phyloP scores from a whole-genome alignment of 2,797 vertebrate species.

The Zalophus californianus region DNA sequence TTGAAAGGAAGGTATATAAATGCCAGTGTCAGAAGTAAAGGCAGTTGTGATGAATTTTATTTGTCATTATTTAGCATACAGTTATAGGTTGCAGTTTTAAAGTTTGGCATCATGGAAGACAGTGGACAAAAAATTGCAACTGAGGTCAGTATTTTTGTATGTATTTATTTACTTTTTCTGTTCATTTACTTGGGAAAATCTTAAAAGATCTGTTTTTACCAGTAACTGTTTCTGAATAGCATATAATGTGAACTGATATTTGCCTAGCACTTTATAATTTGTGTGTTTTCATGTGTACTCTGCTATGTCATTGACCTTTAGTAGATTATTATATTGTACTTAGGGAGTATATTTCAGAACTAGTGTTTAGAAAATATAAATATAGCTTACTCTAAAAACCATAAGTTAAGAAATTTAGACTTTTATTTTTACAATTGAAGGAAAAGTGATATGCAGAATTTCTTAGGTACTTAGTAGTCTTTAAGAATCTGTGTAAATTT shows the following conservation, averaged over 20 bases:
- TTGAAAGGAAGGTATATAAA: neutral
- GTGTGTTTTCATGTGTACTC: neutral
- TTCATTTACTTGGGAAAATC: constrained; percentile 49
- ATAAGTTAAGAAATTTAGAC: constrained; percentile 9
- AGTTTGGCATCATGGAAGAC: constrained; percentile 49
- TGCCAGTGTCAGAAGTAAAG: neutral
- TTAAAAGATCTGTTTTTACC: neutral
- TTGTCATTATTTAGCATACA: neutral
- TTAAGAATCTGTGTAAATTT: constrained; percentile 23
- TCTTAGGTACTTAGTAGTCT: neutral
- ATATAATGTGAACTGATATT: neutral
- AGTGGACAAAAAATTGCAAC: constrained; percentile 41
- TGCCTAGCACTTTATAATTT: neutral
- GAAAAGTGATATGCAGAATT: constrained; percentile 49
- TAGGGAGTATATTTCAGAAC: neutral
- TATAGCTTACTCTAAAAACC: constrained; percentile 1
- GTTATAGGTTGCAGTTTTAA: constrained; percentile 1
- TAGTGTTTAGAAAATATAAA: constrained; percentile 25
- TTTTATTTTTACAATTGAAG: constrained; percentile 5
- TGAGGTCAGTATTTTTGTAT: constrained; percentile 61
- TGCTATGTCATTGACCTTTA: constrained; percentile 12
- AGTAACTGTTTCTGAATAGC: neutral
- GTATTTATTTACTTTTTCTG: constrained; percentile 67
- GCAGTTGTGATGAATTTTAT: constrained; percentile 5
- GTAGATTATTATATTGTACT: neutral